Percentiles rank a stretch among this genome's conserved stretches.
phyloP scores from a whole-genome alignment of 2,797 vertebrate genomes.

The Sebastes diaconus region DNA sequence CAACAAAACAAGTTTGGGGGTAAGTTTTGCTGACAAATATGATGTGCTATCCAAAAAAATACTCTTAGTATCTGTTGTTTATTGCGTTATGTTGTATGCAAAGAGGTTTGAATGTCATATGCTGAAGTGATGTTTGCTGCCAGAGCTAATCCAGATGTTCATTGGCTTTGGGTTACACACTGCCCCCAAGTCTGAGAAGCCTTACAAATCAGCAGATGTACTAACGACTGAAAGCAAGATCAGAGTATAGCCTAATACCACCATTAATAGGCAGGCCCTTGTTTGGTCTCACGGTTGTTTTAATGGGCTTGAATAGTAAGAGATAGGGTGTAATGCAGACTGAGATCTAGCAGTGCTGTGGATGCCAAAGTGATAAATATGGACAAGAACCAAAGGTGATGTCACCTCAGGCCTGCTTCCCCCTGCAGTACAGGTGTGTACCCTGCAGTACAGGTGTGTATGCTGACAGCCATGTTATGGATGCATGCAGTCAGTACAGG shows the following conservation, averaged over 20 bases:
- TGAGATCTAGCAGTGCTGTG: background rate
- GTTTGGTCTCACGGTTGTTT: background rate
- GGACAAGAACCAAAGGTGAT: background rate
- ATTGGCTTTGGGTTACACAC: background rate
- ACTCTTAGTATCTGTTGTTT: accelerated
- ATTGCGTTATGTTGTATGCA: background rate
- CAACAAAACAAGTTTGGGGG: slow-evolving; percentile 41
- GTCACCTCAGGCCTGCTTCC: background rate
- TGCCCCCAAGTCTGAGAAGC: background rate
- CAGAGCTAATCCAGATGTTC: slow-evolving; percentile 36
- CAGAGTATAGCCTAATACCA: background rate
- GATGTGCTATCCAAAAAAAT: background rate
- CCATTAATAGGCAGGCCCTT: background rate
- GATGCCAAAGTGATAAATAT: background rate
- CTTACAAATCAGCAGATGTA: background rate
- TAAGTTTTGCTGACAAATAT: slow-evolving; percentile 57
- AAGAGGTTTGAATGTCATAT: background rate
- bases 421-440: background rate
- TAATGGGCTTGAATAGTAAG: background rate
- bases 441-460: background rate
- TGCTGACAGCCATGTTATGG: background rate
- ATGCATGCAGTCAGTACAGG: background rate
- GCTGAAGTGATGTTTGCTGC: background rate
- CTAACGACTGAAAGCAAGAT: background rate
- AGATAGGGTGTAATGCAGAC: background rate